Evolutionary conservation across 1,140 invertebrate genomes (phyloP), one percentile per base, ranked within the genome.

Genomic region (Hermetia illucens): DNA sequence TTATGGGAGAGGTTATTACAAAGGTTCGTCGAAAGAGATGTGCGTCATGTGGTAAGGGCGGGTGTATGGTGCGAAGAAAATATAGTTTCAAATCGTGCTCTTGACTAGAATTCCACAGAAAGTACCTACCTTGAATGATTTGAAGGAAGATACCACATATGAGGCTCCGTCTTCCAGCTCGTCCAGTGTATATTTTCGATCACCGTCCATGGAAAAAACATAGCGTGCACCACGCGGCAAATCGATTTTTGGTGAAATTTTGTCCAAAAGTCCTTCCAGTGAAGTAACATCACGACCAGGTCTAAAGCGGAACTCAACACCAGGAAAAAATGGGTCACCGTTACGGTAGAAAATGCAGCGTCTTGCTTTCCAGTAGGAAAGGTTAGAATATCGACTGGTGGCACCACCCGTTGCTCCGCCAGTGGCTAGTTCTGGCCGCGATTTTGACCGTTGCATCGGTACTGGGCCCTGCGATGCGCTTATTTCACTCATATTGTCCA

Each of bases 301-400:
- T 46, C 84, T 85, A 52, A 94, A 90, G 27, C 87, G 76, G 51
- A 88, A 81, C 56, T 89, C 85, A 15, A 90, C 72, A 0, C 88
- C 87, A 27, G 84, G 85, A 59, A 82, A 88, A 55, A 90, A 88
- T 0, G 82, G 81, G 60, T 94, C 89, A 4, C 90, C 90, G 73
- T 94, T 96, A 52, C 83, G 78, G 62, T 84, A 95, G 61, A 95
- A 93, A 1, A 82, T 79, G 24, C 94, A 82, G 17, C 87, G 65
- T 37, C 80, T 68, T 0, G 86, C 86, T 44, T 82, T 74, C 83
- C 85, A 90, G 50, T 85, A 86, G 29, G 80, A 82, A 24, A 86
- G 69, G 58, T 86, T 83, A 39, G 75, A 77, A 58, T 84, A 85
- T 40, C 77, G 68, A 41, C 71, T 68, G 6, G 67, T 54, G 6